A percentile compares a stretch with the other conserved stretches of the same genome.
Evolutionary conservation across 2,888 invertebrate genomes (phyloP).

Genomic region (Belgica antarctica): DNA sequence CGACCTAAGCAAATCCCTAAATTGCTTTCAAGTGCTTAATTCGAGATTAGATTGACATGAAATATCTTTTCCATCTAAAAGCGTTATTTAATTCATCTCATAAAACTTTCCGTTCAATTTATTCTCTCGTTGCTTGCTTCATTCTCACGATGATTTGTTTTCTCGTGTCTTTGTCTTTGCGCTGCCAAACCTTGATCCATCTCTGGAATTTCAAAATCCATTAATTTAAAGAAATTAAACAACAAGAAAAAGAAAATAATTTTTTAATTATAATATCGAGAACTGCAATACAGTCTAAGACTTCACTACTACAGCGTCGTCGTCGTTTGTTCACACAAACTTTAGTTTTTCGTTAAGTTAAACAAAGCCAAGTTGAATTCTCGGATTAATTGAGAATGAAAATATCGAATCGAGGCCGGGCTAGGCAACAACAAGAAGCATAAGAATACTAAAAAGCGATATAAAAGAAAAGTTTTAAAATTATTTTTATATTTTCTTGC

Average conservation of each 20-base stretch:
- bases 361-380: neutral
- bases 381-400: neutral
- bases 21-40: too few relatives aligned
- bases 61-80: neutral
- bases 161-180: too few relatives aligned
- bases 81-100: neutral
- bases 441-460: slow-evolving; percentile 21
- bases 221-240: slow-evolving; percentile 1
- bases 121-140: too few relatives aligned
- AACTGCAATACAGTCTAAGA: slow-evolving; percentile 15
- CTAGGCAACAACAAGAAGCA: neutral
- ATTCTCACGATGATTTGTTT: too few relatives aligned
- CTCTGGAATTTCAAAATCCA: neutral
- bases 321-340: slow-evolving; percentile 12
- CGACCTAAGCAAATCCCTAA: too few relatives aligned
- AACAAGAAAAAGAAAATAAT: neutral
- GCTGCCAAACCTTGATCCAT: neutral
- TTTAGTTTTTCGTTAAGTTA: slow-evolving; percentile 16
- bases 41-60: too few relatives aligned
- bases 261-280: slow-evolving; percentile 27
- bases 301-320: slow-evolving; percentile 21
- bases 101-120: neutral
- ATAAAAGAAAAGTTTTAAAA: slow-evolving; percentile 40
- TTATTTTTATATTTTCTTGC: slow-evolving; percentile 38
- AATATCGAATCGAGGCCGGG: neutral